phyloP scores from a whole-genome alignment of 2,113 vertebrate species.

The Triplophysa dalaica region DNA sequence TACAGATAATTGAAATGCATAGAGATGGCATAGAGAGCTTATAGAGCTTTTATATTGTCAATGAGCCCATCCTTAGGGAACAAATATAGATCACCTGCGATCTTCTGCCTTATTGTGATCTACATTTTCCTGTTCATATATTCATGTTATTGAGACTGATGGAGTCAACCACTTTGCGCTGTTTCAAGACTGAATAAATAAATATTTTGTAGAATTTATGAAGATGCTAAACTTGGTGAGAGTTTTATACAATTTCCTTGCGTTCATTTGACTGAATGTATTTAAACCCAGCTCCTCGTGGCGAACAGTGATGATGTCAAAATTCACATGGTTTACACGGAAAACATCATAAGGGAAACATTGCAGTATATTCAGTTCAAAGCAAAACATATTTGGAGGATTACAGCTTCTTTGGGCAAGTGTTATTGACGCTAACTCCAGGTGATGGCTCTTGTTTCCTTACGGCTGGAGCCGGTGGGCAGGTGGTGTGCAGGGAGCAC shows the following conservation, averaged over 20 bases:
- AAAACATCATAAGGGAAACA: slow-evolving; percentile 17
- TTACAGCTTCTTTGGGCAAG: slow-evolving; percentile 18
- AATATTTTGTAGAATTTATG: slow-evolving; percentile 42
- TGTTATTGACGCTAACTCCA: slow-evolving; percentile 48
- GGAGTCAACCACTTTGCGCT: neutral
- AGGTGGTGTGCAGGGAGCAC: slow-evolving; percentile 60
- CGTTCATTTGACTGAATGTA: neutral
- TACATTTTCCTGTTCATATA: slow-evolving; percentile 36
- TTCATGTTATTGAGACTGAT: neutral
- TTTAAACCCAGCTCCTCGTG: neutral
- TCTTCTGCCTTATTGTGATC: neutral
- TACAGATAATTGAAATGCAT: slow-evolving; percentile 34
- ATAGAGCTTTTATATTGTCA: slow-evolving; percentile 32
- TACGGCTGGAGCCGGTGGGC: slow-evolving; percentile 52
- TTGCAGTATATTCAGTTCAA: slow-evolving; percentile 13
- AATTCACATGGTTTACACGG: slow-evolving; percentile 9
- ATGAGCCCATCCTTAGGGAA: slow-evolving; percentile 47
- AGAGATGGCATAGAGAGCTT: slow-evolving; percentile 25
- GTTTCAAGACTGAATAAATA: slow-evolving; percentile 8
- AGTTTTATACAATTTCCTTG: neutral
- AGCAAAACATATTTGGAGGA: slow-evolving; percentile 26
- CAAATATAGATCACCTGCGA: slow-evolving; percentile 47
- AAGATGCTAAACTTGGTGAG: neutral
- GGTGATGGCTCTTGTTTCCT: slow-evolving; percentile 58
- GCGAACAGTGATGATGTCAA: slow-evolving; percentile 12